Evolutionary conservation across 2,797 vertebrate species (phyloP), one percentile per base, ranked within the genome.

Genomic region (Eupleurogrammus muticus): DNA sequence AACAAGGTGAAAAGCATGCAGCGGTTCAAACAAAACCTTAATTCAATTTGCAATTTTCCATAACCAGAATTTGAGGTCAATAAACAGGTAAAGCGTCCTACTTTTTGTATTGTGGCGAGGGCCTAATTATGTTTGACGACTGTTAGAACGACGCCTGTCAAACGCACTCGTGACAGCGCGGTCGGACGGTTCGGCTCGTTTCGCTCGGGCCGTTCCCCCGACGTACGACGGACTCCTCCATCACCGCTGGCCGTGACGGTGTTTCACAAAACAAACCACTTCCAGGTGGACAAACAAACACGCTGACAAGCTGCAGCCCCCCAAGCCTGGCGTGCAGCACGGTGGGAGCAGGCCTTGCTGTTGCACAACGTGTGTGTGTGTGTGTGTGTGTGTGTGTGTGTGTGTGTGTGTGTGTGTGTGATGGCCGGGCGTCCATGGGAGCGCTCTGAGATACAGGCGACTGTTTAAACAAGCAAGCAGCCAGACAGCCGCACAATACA

Each of bases 231-330:
- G 3, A 68, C 75, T 78, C 69, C 49, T 82, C 71, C 48, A 67
- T 82, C 56, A 34, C 19, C 70, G 42, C 19, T 23, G 24, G 52
- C 80, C 48, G 36, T 74, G 77, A 75, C 73, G 51, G 71, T 79
- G 77, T 84, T 81, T 83, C 60, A 7, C 40, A 87, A 90, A 91
- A 85, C 80, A 88, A 92, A 90, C 81, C 73, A 76, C 72, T 74
- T 87, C 90, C 91, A 94, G 92, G 90, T 94, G 92, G 85, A 91
- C 89, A 93, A 92, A 93, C 90, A 93, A 85, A 84, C 86, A 90
- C 59, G 9, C 63, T 3, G 62, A 79, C 76, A 79, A 78, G 70
- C 28, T 61, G 78, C 61, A 28, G 70, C 72, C 16, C 51, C 57
- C 44, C 44, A 28, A 32, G 68, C 7, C 60, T 5, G 66, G 16